Evolutionary conservation across 2,113 vertebrate species (phyloP).

Genomic region (Pyxicephalus adspersus): DNA sequence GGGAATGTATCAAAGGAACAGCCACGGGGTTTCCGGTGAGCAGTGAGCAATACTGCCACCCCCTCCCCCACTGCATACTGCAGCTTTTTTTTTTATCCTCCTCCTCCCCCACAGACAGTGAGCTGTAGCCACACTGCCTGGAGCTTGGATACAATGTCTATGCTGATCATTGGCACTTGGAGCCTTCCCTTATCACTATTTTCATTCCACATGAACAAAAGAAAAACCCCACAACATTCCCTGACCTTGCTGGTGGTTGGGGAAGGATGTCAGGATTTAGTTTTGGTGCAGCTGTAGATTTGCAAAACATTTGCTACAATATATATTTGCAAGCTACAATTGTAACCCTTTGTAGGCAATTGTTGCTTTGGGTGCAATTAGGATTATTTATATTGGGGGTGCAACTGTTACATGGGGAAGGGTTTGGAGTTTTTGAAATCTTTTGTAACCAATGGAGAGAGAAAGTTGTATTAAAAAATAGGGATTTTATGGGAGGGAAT

Average conservation of each 20-base stretch:
- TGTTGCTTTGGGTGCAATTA: too few species aligned
- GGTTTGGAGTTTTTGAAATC: too few species aligned
- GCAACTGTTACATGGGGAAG: too few species aligned
- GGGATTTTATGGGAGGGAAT: too few species aligned
- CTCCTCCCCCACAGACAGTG: conserved; percentile 48
- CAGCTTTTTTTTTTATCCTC: conserved; percentile 30
- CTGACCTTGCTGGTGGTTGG: background rate
- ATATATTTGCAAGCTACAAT: background rate
- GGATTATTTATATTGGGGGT: too few species aligned
- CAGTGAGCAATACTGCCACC: conserved; percentile 31
- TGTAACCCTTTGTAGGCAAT: conserved; percentile 10
- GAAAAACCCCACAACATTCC: background rate
- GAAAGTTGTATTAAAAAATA: too few species aligned
- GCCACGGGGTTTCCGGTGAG: conserved; percentile 53
- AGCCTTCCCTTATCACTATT: conserved; percentile 21
- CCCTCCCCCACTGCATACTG: conserved; percentile 50
- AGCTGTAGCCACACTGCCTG: conserved; percentile 49
- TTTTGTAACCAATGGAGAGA: too few species aligned
- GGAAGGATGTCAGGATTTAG: background rate
- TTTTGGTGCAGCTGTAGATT: background rate
- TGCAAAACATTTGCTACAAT: background rate
- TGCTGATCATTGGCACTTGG: conserved; percentile 39
- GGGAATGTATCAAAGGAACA: conserved; percentile 54
- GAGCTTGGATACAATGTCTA: conserved; percentile 25
- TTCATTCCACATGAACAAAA: background rate